Conservation (phyloP, 2,888 invertebrate genomes). For the Cheilosia impressa region DNA sequence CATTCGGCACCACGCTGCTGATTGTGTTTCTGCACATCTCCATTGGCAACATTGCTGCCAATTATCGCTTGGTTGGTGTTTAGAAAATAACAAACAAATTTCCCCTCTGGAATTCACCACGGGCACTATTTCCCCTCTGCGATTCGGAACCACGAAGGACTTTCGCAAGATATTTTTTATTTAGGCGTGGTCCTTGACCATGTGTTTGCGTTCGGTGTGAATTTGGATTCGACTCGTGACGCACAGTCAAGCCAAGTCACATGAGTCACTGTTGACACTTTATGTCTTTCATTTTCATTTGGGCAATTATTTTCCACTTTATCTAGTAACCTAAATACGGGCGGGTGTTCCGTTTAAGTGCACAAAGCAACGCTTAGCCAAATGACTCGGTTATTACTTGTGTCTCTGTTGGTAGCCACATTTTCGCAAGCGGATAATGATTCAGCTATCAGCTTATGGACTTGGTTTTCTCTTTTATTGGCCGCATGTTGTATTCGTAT, state of each 20-base stretch:
- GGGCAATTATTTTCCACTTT: constrained; percentile 7
- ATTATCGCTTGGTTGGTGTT: constrained; percentile 22
- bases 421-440: constrained; percentile 38
- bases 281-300: constrained; percentile 25
- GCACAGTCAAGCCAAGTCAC: constrained; percentile 38
- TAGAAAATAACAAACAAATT: constrained; percentile 46
- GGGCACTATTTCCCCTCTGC: neutral
- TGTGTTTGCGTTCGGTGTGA: constrained; percentile 41
- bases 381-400: constrained; percentile 32
- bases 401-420: constrained; percentile 31
- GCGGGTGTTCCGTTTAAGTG: neutral
- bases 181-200: constrained; percentile 76
- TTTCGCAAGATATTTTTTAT: constrained; percentile 70
- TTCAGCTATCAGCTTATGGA: constrained; percentile 9
- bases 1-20: constrained; percentile 11
- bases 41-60: constrained; percentile 62
- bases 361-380: constrained; percentile 3
- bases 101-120: neutral
- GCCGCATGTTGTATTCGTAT: neutral
- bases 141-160: constrained; percentile 56
- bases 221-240: constrained; percentile 19
- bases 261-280: neutral
- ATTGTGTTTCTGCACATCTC: constrained; percentile 41
- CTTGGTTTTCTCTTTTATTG: constrained; percentile 12
- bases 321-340: constrained; percentile 66